A percentile compares a stretch with the other conserved stretches of the same genome.
phyloP scores from a whole-genome alignment of 2,888 invertebrate species.

The Caenorhabditis japonica region DNA sequence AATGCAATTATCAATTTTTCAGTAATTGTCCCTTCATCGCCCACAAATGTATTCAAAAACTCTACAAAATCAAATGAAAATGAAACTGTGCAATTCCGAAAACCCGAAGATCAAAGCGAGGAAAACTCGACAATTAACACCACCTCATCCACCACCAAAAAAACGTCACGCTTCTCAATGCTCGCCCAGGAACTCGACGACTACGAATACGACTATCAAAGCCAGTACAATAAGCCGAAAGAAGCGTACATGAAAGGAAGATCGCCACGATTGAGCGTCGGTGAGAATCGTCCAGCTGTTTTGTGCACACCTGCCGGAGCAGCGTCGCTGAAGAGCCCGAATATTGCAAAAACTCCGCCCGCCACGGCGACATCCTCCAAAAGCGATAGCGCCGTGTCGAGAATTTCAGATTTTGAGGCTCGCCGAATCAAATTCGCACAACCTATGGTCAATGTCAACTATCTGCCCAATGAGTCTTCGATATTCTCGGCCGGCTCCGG shows the following conservation, averaged over 20 bases:
- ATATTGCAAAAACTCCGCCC: constrained; percentile 5
- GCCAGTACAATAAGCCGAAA: constrained; percentile 52
- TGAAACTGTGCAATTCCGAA: constrained; percentile 7
- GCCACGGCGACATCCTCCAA: constrained; percentile 4
- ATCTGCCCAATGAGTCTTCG: constrained; percentile 47
- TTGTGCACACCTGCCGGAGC: constrained; percentile 55
- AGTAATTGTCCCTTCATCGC: constrained; percentile 5
- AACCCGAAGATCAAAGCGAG: constrained; percentile 3
- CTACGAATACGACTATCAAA: constrained; percentile 39
- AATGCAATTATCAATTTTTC: no score
- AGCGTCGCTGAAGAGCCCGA: constrained; percentile 19
- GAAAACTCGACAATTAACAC: constrained; percentile 1
- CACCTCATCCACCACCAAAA: not conserved
- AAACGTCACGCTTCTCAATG: constrained; percentile 30
- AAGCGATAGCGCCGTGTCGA: constrained; percentile 8
- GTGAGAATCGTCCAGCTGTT: constrained; percentile 61
- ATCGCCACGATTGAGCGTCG: constrained; percentile 61
- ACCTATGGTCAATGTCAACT: constrained; percentile 52
- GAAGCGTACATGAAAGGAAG: constrained; percentile 62
- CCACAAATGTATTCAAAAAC: constrained; percentile 34
- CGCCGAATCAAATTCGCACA: constrained; percentile 58
- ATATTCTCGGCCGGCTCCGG: constrained; percentile 35
- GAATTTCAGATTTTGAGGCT: constrained; percentile 15
- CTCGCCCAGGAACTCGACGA: constrained; percentile 36
- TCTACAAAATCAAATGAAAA: constrained; percentile 13